These are phyloP conservation scores for Amphimedon queenslandica DNA, from an alignment of 37 sponge, comb jelly and placozoan species.

Conservation along the genomic window DNA sequence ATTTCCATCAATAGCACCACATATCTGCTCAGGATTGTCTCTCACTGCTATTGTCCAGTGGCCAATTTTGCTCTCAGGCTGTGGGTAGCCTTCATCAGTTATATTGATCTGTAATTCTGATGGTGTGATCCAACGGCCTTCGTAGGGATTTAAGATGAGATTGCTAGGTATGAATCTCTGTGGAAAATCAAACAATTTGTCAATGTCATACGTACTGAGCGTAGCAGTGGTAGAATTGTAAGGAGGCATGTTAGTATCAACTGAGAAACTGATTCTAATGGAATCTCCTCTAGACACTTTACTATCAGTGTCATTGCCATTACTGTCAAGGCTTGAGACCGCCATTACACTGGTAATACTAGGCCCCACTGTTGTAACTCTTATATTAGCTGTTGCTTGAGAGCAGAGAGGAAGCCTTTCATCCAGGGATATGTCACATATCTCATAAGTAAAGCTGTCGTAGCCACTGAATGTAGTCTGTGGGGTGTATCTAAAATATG, in stretches of 20 bases:
- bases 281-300: slow-evolving; percentile 69
- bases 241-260: slow-evolving; percentile 84
- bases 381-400: slow-evolving; percentile 52
- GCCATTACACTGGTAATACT: slow-evolving; percentile 50
- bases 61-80: slow-evolving; percentile 65
- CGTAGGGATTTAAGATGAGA: slow-evolving; percentile 25
- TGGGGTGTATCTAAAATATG: slow-evolving; percentile 54
- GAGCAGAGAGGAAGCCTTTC: slow-evolving; percentile 34
- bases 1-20: slow-evolving; percentile 71
- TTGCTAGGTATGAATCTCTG: slow-evolving; percentile 48
- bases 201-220: slow-evolving; percentile 41
- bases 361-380: slow-evolving; percentile 60
- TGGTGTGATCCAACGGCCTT: slow-evolving; percentile 56
- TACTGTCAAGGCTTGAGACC: background rate
- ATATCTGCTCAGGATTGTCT: slow-evolving; percentile 32
- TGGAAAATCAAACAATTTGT: slow-evolving; percentile 58
- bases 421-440: slow-evolving; percentile 50
- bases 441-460: slow-evolving; percentile 56
- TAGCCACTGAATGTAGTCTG: slow-evolving; percentile 56
- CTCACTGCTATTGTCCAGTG: slow-evolving; percentile 62
- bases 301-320: slow-evolving; percentile 34
- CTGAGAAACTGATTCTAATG: slow-evolving; percentile 47
- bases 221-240: slow-evolving; percentile 2
- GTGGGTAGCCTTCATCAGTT: slow-evolving; percentile 78
- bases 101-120: slow-evolving; percentile 47